Evolutionary conservation across 2,888 invertebrate genomes (phyloP).

Genomic region (Dorcus hopei): DNA sequence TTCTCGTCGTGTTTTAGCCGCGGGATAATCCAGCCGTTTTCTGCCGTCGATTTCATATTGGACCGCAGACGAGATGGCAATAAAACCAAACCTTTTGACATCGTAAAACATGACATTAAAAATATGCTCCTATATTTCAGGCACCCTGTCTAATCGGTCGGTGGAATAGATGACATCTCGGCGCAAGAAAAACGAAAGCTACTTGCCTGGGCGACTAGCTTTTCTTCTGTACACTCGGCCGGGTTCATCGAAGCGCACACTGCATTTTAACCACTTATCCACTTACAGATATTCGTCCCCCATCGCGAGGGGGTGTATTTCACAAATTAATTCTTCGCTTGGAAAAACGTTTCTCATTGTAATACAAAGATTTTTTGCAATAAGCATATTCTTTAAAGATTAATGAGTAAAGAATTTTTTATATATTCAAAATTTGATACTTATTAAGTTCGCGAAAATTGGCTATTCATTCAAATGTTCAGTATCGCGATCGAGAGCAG

Average conservation of each 20-base stretch:
- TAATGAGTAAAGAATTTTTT: no score
- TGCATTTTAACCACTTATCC: conserved; percentile 50
- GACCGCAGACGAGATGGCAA: conserved; percentile 37
- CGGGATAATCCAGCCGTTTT: no score
- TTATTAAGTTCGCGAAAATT: no score
- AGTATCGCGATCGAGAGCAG: no score
- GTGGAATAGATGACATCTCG: neutral
- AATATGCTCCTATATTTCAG: conserved; percentile 46
- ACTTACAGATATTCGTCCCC: conserved; percentile 31
- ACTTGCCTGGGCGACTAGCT: conserved; percentile 30
- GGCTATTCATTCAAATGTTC: no score
- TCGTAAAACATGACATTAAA: conserved; percentile 48
- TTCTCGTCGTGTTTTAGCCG: no score
- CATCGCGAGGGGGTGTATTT: neutral
- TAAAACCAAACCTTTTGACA: conserved; percentile 45
- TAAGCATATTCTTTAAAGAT: no score
- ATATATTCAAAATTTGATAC: no score
- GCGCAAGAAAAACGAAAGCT: neutral
- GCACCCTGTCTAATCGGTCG: conserved; percentile 33
- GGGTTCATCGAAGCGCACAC: conserved; percentile 47
- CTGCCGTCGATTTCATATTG: neutral
- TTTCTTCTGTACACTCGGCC: conserved; percentile 45
- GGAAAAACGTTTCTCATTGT: neutral
- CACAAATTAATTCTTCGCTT: conserved; percentile 1
- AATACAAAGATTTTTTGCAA: no score